Evolutionary conservation across 2,797 vertebrate genomes (phyloP), one percentile per base, ranked within the genome.

Genomic region (Bradypus variegatus): DNA sequence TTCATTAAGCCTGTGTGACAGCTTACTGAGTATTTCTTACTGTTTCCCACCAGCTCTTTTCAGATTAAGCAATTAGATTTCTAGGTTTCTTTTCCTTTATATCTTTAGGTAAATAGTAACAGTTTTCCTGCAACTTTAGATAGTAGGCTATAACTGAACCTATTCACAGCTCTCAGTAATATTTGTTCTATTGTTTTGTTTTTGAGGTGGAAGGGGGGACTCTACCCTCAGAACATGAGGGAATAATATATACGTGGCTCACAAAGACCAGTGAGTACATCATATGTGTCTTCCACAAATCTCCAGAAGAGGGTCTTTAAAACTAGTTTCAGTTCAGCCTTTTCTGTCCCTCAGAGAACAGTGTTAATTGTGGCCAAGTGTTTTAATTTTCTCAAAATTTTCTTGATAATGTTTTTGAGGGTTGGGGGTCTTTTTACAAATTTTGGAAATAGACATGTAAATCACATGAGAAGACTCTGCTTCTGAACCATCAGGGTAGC

Each of bases 211-310:
- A 85, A 87, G 86, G 86, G 89, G 93, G 91, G 75, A 23, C 83
- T 89, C 88, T 92, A 38, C 90, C 90, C 85, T 90, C 79, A 93
- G 86, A 79, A 77, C 72, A 89, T 89, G 75, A 92, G 91, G 78
- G 91, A 58, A 65, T 88, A 77, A 58, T 91, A 76, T 91, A 80
- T 93, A 36, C 82, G 33, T 88, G 88, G 90, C 78, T 93, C 88
- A 83, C 90, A 92, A n/a, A 92, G 90, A 88, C 84, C 90, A 92
- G 91, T 91, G 92, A 92, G 88, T 94, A 92, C 65, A 82, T 86
- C 19, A 12, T 55, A 18, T n/a, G 48, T 31, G 38, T 27, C 41
- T 89, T 80, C 48, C 38, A 60, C 25, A 75, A 65, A 79, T 89
- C 90, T 87, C 50, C 45, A 64, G 69, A 36, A 81, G 79, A 93